Evolutionary conservation across 2,797 vertebrate genomes (phyloP).

Genomic region (Enteromius afrohamiltoni): DNA sequence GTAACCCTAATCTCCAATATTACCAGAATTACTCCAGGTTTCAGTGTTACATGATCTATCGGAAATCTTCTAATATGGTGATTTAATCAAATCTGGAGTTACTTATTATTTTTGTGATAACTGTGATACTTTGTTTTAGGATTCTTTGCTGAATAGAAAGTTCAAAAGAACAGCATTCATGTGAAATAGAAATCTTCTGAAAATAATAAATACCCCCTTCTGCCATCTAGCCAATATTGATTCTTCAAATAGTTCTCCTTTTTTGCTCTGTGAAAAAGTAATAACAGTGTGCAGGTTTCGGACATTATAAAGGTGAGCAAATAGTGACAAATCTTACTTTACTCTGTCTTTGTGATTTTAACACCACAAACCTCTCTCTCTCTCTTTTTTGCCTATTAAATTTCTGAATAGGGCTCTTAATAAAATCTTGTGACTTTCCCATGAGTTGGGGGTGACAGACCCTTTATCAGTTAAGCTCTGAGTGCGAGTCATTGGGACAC

Average conservation of each 20-base stretch:
- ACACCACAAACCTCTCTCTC: neutral
- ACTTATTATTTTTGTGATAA: neutral
- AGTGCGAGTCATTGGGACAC: constrained; percentile 11
- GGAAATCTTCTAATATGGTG: neutral
- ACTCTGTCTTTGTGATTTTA: neutral
- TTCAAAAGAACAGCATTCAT: neutral
- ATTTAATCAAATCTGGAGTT: neutral
- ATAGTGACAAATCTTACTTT: neutral
- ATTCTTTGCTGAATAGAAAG: neutral
- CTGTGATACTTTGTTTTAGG: neutral
- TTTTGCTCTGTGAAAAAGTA: neutral
- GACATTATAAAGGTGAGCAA: neutral
- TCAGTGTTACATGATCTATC: neutral
- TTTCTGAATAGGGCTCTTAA: neutral
- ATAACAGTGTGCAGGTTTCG: neutral
- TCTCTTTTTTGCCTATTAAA: neutral
- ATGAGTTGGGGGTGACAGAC: constrained; percentile 11
- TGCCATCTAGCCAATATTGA: neutral
- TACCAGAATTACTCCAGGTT: neutral
- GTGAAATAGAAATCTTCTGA: neutral
- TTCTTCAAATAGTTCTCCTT: neutral
- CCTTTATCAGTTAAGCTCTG: constrained; percentile 15
- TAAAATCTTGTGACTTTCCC: neutral
- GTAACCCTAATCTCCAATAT: too few relatives aligned
- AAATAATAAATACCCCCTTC: neutral